Evolutionary conservation across 2,888 invertebrate genomes (phyloP).

Genomic region (Phengaris arion): DNA sequence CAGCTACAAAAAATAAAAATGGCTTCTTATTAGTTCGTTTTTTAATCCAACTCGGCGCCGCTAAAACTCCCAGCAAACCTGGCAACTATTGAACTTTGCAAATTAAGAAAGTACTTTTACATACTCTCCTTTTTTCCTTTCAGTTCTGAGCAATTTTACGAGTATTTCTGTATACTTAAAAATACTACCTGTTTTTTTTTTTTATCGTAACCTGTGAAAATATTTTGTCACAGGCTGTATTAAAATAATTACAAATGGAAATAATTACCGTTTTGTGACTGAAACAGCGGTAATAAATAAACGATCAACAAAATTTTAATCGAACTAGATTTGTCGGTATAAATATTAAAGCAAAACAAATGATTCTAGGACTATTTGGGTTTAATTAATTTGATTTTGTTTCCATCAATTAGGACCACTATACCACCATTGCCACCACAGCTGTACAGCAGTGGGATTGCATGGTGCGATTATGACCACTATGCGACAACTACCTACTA

Average conservation of each 20-base stretch:
- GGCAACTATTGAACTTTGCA: conserved; percentile 27
- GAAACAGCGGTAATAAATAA: background rate
- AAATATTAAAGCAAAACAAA: background rate
- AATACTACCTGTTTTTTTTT: too few species aligned
- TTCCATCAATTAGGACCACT: background rate
- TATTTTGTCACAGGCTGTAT: too few species aligned
- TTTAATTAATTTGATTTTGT: background rate
- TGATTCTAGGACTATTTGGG: background rate
- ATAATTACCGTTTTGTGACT: conserved; percentile 8
- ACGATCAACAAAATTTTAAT: conserved; percentile 13
- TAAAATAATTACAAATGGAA: too few species aligned
- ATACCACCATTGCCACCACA: too few species aligned
- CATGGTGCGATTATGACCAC: too few species aligned
- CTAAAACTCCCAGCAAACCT: conserved; percentile 27
- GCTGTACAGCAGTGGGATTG: too few species aligned
- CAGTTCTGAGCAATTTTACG: background rate
- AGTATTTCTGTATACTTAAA: background rate
- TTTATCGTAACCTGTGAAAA: too few species aligned
- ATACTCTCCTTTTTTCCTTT: conserved; percentile 1
- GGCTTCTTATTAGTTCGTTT: conserved; percentile 11
- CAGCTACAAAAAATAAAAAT: conserved; percentile 5
- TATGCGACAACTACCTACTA: too few species aligned
- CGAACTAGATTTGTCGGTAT: background rate
- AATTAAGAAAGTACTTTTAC: conserved; percentile 21
- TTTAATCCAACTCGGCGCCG: background rate